These are phyloP conservation scores for Anseranas semipalmata DNA, from an alignment of 2,113 vertebrate genomes.

Conservation along the genomic window DNA sequence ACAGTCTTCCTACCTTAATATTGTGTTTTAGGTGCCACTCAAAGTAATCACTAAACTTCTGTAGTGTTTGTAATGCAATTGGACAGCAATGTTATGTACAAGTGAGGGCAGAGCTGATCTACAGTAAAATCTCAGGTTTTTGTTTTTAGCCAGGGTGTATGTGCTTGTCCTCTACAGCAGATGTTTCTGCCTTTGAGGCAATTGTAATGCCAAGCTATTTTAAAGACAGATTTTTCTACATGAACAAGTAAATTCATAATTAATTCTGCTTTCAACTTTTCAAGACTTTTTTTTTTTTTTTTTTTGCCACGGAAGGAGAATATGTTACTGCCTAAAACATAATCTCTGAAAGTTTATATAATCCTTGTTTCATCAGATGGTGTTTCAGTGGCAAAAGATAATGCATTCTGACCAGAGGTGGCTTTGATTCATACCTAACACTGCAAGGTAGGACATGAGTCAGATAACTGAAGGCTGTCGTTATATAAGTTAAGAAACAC, in stretches of 20 bases:
- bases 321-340: background rate
- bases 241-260: slow-evolving; percentile 66
- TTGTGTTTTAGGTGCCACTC: background rate
- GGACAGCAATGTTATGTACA: background rate
- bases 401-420: slow-evolving; percentile 8
- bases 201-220: slow-evolving; percentile 66
- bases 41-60: background rate
- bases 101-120: slow-evolving; percentile 21
- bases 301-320: background rate
- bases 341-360: background rate
- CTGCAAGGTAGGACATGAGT: slow-evolving; percentile 5
- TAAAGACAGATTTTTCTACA: slow-evolving; percentile 70
- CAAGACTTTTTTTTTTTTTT: background rate
- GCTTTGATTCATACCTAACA: slow-evolving; percentile 22
- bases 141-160: slow-evolving; percentile 58
- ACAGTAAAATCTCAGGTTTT: slow-evolving; percentile 60
- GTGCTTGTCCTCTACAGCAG: slow-evolving; percentile 53
- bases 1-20: background rate
- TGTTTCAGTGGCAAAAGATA: background rate
- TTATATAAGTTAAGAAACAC: background rate
- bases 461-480: slow-evolving; percentile 3
- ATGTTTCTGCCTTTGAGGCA: slow-evolving; percentile 74
- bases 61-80: background rate
- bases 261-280: slow-evolving; percentile 63
- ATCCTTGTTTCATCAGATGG: background rate